Conservation (phyloP, 1,140 invertebrate species). For the Trachymyrmex cornetzi region DNA sequence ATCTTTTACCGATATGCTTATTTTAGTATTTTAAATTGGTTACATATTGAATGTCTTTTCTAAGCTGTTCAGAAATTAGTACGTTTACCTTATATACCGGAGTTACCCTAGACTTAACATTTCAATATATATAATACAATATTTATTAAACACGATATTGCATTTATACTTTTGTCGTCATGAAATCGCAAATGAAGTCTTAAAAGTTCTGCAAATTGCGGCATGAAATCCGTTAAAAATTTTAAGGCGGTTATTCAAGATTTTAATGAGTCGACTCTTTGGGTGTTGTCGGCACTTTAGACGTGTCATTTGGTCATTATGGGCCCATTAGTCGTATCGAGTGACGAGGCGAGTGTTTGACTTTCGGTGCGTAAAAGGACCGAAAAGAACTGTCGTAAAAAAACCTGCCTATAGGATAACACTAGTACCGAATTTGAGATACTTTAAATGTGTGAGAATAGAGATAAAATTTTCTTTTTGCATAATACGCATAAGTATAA, state of each 20-base stretch:
- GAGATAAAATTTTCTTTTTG: conserved; percentile 26
- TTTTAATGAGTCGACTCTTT: conserved; percentile 48
- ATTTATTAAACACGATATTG: not conserved
- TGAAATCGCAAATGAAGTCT: not conserved
- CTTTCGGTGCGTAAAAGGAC: conserved; percentile 22
- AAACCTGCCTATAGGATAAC: conserved; percentile 16
- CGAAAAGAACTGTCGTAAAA: conserved; percentile 40
- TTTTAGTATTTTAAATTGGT: no score
- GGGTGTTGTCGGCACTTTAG: conserved; percentile 40
- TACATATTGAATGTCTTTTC: no score
- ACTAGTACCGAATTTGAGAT: not conserved
- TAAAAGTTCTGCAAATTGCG: not conserved
- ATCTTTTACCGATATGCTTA: no score
- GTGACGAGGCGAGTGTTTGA: conserved; percentile 62
- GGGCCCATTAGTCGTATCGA: conserved; percentile 75
- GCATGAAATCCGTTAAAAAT: not conserved
- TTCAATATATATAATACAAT: not conserved
- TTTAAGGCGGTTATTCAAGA: not conserved
- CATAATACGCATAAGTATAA: not conserved
- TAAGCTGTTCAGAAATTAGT: no score
- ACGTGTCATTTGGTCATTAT: conserved; percentile 71
- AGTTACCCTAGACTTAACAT: no score
- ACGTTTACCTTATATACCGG: no score
- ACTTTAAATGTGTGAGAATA: conserved; percentile 10
- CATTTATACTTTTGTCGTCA: not conserved